Percentiles rank a stretch among this genome's conserved stretches.
These are phyloP conservation scores for Ephestia elutella DNA, from an alignment of 1,140 invertebrate species.

Conservation along the genomic window DNA sequence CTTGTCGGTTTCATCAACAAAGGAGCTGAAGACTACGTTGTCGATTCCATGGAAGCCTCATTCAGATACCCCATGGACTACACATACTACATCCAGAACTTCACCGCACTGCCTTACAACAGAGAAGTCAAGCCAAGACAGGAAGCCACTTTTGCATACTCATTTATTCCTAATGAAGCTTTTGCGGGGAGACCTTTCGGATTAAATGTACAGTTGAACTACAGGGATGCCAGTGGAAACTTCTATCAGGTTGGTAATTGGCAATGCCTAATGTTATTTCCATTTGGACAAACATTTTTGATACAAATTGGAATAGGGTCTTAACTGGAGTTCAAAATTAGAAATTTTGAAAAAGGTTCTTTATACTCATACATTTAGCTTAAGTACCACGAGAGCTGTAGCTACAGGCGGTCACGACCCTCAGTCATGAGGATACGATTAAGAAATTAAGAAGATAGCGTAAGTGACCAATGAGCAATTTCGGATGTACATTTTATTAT, in stretches of 20 bases:
- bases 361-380: too few relatives aligned
- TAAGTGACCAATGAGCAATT: too few relatives aligned
- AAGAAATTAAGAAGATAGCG: too few relatives aligned
- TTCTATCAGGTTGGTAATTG: conserved; percentile 75
- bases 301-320: too few relatives aligned
- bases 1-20: conserved; percentile 97
- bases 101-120: conserved; percentile 93
- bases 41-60: conserved; percentile 96
- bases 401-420: too few relatives aligned
- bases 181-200: conserved; percentile 97
- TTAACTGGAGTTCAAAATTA: too few relatives aligned
- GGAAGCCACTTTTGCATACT: conserved; percentile 96
- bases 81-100: conserved; percentile 98
- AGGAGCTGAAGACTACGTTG: conserved; percentile 90
- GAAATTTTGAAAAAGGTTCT: too few relatives aligned
- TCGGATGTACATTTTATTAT: too few relatives aligned
- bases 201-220: conserved; percentile 93
- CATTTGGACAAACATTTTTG: too few relatives aligned
- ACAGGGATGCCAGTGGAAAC: conserved; percentile 85
- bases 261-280: background rate
- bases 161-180: conserved; percentile 94
- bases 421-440: too few relatives aligned
- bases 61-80: conserved; percentile 99
- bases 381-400: too few relatives aligned
- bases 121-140: conserved; percentile 91